Conservation (phyloP, 1,140 invertebrate genomes). For the Lutraria rhynchaena region DNA sequence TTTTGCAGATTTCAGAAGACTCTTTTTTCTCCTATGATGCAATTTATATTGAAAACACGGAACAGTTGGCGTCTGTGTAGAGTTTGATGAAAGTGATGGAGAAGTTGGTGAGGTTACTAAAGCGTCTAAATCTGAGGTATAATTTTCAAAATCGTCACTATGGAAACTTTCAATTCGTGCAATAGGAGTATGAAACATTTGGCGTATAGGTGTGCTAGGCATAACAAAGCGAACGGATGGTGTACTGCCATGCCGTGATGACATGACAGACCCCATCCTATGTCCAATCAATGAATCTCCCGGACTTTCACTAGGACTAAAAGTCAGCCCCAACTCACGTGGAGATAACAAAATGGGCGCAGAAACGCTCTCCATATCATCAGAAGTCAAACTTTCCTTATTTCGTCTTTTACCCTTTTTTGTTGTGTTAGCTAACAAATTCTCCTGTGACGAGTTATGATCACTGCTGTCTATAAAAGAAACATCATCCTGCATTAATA, state of each 20-base stretch:
- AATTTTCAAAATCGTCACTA: constrained; percentile 79
- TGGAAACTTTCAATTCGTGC: constrained; percentile 80
- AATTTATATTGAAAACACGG: constrained; percentile 78
- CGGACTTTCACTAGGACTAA: constrained; percentile 27
- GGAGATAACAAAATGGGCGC: constrained; percentile 57
- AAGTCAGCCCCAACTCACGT: constrained; percentile 35
- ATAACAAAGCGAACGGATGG: constrained; percentile 63
- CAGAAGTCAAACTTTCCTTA: constrained; percentile 60
- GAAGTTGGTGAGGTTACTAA: constrained; percentile 63
- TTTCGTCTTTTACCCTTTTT: constrained; percentile 48
- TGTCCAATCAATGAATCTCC: constrained; percentile 45
- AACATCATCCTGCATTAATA: constrained; percentile 54
- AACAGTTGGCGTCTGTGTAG: constrained; percentile 74
- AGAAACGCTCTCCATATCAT: constrained; percentile 53
- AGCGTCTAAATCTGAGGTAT: constrained; percentile 66
- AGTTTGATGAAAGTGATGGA: constrained; percentile 68
- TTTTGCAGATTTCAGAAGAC: constrained; percentile 60
- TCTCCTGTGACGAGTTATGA: constrained; percentile 57
- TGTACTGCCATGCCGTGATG: constrained; percentile 43
- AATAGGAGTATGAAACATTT: constrained; percentile 75
- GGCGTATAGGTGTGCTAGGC: constrained; percentile 76
- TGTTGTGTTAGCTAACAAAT: constrained; percentile 49
- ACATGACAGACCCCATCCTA: constrained; percentile 21
- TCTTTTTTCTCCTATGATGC: constrained; percentile 71
- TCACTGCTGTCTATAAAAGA: constrained; percentile 55